Evolutionary conservation across 2,113 vertebrate genomes (phyloP).

Genomic region (Leucosticte australis): DNA sequence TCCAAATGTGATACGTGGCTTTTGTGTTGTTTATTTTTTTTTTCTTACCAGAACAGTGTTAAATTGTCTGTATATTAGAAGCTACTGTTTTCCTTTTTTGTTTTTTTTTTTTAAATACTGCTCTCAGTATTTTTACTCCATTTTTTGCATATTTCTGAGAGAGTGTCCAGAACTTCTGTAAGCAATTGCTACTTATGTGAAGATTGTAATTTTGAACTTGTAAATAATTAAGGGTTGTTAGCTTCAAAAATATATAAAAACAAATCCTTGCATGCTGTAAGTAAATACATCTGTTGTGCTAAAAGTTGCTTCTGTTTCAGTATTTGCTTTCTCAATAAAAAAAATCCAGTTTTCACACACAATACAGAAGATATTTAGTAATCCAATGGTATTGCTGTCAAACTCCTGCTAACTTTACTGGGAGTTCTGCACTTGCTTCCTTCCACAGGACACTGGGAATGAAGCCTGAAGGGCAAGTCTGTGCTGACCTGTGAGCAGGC

Average conservation of each 20-base stretch:
- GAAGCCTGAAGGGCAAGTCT: background rate
- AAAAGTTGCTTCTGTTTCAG: slow-evolving; percentile 38
- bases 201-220: slow-evolving; percentile 57
- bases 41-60: slow-evolving; percentile 45
- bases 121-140: background rate
- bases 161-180: background rate
- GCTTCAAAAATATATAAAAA: slow-evolving; percentile 32
- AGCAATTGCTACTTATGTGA: slow-evolving; percentile 33
- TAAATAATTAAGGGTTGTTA: slow-evolving; percentile 65
- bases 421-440: background rate
- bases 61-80: slow-evolving; percentile 8
- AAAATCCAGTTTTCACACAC: background rate
- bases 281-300: slow-evolving; percentile 56
- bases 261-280: slow-evolving; percentile 51
- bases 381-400: background rate
- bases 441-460: background rate
- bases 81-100: background rate
- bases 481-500: fast-evolving
- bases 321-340: slow-evolving; percentile 20
- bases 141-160: background rate
- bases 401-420: background rate
- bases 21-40: background rate
- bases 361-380: background rate
- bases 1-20: background rate
- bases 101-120: background rate